Base-by-base conservation (phyloP, 2,113 vertebrate species). In the Dasyornis broadbenti region DNA sequence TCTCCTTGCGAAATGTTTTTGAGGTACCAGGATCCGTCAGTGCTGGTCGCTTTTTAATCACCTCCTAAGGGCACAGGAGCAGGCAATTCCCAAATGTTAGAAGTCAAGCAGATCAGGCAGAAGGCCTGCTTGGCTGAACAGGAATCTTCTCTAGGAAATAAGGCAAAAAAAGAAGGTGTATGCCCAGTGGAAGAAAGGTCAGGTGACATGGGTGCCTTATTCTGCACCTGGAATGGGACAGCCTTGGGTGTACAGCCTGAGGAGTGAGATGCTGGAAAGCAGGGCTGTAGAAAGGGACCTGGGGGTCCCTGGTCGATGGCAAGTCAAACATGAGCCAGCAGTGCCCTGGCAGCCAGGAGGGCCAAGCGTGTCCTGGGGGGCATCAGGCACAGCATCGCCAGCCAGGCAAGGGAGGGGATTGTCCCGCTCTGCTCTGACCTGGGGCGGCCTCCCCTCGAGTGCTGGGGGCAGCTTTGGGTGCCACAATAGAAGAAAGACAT, bases 241-340 rank as follows among this genome's bases (percentile, higher is more conserved):
- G 26, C 8, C 15, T 7, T 14, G 15, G 8, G 7, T 35, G 10
- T 75, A 66, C 16, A 49, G 11, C 20, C 26, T 35, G 13, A 30
- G 8, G 31, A 75, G 42, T n/a, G 35, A n/a, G 20, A 57, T 10
- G 16, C 42, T 66, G 35, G 13, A 76, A 42, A 35, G 26, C 13
- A 35, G 8, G 4, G 13, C 26, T 10, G 11, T 5, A 8, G n/a
- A 40, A 75, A 49, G 5, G 16, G 7, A 24, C 16, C 1, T 85
- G 3, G 7, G 22, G 3, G 0, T 40, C 44, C 7, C 12, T 49
- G n/a, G 35, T 49, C 0, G 0, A 0, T n/a, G 24, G 1, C 30
- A 21, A 31, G 35, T 0, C 57, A 31, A 0, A 42, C 16, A 7
- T 9, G 26, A 49, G 15, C 0, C 60, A 64, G 60, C 50, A 75